Percentiles rank a stretch among this genome's conserved stretches.
These are phyloP conservation scores for Drosophila littoralis DNA, from an alignment of 1,140 invertebrate genomes.

Conservation along the genomic window DNA sequence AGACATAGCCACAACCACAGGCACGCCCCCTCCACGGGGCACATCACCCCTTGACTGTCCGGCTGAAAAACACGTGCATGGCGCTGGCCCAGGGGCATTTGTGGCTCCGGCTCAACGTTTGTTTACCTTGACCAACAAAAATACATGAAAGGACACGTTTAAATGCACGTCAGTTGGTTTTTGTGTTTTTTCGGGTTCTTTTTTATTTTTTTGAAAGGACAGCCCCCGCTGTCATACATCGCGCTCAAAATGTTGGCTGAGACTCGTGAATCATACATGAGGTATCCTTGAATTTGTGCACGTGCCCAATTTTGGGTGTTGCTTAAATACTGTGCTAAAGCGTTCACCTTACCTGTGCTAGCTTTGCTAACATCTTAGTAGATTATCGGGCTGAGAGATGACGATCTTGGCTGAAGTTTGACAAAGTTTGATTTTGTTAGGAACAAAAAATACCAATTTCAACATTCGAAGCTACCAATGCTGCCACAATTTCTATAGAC, in stretches of 20 bases:
- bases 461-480: too few species aligned
- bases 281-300: constrained; percentile 11
- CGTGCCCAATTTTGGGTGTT: neutral
- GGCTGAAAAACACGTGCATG: constrained; percentile 26
- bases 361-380: neutral
- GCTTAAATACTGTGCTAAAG: neutral
- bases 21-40: neutral
- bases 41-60: neutral
- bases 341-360: neutral
- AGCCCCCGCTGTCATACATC: constrained; percentile 24
- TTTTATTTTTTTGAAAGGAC: neutral
- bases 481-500: too few species aligned
- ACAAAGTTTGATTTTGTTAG: neutral
- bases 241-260: constrained; percentile 25
- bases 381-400: neutral
- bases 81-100: constrained; percentile 25
- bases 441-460: too few species aligned
- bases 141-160: constrained; percentile 44
- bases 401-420: neutral
- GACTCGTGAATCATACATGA: constrained; percentile 40
- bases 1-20: neutral
- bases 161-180: constrained; percentile 27
- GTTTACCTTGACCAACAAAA: constrained; percentile 48
- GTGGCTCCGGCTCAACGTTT: constrained; percentile 16
- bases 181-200: neutral